Percentiles rank a stretch among this genome's conserved stretches.
These are phyloP conservation scores for Phaonia tiefii DNA, from an alignment of 2,888 invertebrate genomes.

Conservation along the genomic window DNA sequence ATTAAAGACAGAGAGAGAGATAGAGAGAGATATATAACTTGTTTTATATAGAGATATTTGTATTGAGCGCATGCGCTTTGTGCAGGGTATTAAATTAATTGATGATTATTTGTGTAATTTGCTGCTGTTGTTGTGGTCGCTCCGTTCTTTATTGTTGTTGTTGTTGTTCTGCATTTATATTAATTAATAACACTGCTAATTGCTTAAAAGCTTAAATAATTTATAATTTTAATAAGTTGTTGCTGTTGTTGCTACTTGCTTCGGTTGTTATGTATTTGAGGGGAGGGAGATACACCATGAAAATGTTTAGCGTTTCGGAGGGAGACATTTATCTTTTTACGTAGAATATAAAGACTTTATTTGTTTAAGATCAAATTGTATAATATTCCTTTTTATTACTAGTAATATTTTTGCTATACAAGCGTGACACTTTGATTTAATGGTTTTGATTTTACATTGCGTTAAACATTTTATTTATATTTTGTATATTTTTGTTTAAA, in stretches of 20 bases:
- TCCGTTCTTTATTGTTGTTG: constrained; percentile 43
- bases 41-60: neutral
- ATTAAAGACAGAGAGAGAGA: neutral
- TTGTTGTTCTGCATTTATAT: constrained; percentile 24
- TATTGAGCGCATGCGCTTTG: constrained; percentile 34
- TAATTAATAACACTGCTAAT: constrained; percentile 53
- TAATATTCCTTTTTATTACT: no score
- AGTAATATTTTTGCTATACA: no score
- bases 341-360: no score
- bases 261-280: neutral
- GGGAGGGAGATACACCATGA: no score
- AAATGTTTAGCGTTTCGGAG: no score
- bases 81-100: constrained; percentile 20
- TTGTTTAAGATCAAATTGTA: no score
- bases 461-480: no score
- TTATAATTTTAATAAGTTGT: constrained; percentile 42
- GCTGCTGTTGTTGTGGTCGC: constrained; percentile 26
- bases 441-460: no score
- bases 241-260: constrained; percentile 42
- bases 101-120: constrained; percentile 39
- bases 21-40: neutral
- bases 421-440: no score
- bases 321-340: no score
- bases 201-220: constrained; percentile 47
- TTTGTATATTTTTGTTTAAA: no score